Evolutionary conservation across 1,140 invertebrate species (phyloP), one percentile per base, ranked within the genome.

Genomic region (silkworm (Bombyx mori)): DNA sequence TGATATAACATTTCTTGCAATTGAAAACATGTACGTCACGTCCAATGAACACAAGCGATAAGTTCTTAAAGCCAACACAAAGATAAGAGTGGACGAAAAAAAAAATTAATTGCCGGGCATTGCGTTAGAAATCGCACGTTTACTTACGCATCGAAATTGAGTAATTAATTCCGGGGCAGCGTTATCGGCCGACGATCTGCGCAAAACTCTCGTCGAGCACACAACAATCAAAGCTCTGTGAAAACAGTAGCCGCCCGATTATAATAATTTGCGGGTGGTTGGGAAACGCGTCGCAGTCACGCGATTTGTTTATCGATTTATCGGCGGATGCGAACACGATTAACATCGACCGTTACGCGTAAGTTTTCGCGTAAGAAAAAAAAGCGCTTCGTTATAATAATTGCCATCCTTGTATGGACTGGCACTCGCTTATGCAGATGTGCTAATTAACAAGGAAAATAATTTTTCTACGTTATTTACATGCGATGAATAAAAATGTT

Each of bases 141-240:
- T 79, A 73, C 69, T 66, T 77, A 82, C 81, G 80, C 81, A 83
- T 84, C 73, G 71, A 77, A 75, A 84, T 84, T 84, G 79, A 84
- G 75, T 79, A 84, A 84, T 83, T 80, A 83, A 78, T 82, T 70
- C 70, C 64, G 63, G 68, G 65, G 66, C 66, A 59, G 56, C 54
- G 60, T 46, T 86, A 86, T 86, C 83, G 63, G 62, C 76, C 80
- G 79, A 80, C 81, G 74, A 84, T 86, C 81, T 77, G 44, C 56
- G 67, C 62, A 58, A 69, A 68, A 65, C 68, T 79, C 77, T 73
- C 75, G 74, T 79, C 73, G 71, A 73, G 75, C 62, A 58, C 65
- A 66, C 57, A 72, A 78, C 73, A 72, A 76, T 75, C 69, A 71
- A 69, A 71, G 68, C 66, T 71, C 62, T 78, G 75, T 72, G 76